phyloP scores from a whole-genome alignment of 2,113 vertebrate species.

The Numenius arquata region DNA sequence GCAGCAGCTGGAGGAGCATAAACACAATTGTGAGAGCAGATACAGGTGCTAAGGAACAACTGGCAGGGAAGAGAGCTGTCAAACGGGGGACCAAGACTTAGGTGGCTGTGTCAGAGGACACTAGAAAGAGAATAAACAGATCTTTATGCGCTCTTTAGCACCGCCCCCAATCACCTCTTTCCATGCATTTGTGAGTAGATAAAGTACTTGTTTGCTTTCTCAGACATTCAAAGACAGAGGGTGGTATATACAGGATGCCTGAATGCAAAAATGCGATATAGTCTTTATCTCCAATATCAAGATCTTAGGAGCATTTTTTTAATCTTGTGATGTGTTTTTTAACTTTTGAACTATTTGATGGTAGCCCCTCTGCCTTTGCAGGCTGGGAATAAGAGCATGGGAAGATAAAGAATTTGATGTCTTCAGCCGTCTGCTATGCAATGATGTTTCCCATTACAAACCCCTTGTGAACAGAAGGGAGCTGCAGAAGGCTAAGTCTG shows the following conservation, averaged over 20 bases:
- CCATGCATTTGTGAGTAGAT: not conserved
- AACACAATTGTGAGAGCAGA: not conserved
- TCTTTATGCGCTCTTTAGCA: not conserved
- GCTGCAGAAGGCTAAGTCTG: not conserved
- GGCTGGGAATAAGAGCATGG: not conserved
- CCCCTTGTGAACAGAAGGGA: not conserved
- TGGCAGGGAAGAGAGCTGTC: not conserved
- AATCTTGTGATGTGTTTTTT: not conserved
- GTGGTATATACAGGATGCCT: not conserved
- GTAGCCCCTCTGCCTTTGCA: not conserved
- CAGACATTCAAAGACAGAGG: not conserved
- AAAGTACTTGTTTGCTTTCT: not conserved
- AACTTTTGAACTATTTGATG: not conserved
- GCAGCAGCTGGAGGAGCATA: not conserved
- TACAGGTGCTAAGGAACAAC: rapidly evolving
- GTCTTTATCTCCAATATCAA: not conserved
- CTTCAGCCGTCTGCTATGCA: not conserved
- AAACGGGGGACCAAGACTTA: rapidly evolving
- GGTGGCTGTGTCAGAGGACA: not conserved
- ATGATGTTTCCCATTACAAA: not conserved
- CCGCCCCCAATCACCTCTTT: not conserved
- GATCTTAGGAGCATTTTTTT: not conserved
- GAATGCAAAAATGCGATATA: not conserved
- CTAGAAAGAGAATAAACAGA: not conserved
- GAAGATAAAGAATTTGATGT: not conserved